phyloP scores from a whole-genome alignment of 2,888 invertebrate genomes.

The Zygogramma bicolorata region DNA sequence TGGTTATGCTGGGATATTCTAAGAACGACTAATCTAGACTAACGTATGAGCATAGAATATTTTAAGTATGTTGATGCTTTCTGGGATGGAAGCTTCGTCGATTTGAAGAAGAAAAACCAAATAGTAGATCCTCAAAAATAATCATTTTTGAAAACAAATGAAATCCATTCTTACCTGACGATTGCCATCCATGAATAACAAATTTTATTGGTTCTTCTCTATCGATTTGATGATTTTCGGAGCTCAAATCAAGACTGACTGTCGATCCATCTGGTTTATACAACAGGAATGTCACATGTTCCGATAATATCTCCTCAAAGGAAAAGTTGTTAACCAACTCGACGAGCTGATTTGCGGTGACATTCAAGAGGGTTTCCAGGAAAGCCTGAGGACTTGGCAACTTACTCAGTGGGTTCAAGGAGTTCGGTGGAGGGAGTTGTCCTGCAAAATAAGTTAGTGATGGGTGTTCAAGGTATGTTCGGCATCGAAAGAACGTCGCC shows the following conservation, averaged over 20 bases:
- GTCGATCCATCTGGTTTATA: constrained; percentile 30
- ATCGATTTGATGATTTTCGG: constrained; percentile 25
- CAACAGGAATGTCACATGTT: constrained; percentile 36
- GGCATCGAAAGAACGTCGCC: too few species aligned
- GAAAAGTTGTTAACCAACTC: constrained; percentile 37
- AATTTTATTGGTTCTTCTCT: constrained; percentile 44
- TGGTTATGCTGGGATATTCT: too few species aligned
- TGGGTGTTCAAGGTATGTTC: too few species aligned
- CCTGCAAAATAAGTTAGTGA: too few species aligned
- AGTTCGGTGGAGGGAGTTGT: neutral
- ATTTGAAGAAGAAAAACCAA: too few species aligned
- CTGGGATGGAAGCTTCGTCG: too few species aligned
- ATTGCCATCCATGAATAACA: constrained; percentile 50
- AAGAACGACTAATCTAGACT: too few species aligned
- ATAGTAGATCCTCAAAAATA: too few species aligned
- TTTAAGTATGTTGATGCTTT: too few species aligned
- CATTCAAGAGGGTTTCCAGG: constrained; percentile 39
- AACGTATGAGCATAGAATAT: too few species aligned
- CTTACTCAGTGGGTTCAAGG: neutral
- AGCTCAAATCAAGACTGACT: constrained; percentile 17
- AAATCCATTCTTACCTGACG: constrained; percentile 36
- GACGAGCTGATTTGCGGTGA: constrained; percentile 34
- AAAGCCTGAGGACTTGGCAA: constrained; percentile 34
- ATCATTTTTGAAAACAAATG: too few species aligned
- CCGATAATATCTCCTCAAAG: constrained; percentile 36